Base-by-base conservation (phyloP, 2,797 vertebrate species). In the Scyliorhinus canicula region DNA sequence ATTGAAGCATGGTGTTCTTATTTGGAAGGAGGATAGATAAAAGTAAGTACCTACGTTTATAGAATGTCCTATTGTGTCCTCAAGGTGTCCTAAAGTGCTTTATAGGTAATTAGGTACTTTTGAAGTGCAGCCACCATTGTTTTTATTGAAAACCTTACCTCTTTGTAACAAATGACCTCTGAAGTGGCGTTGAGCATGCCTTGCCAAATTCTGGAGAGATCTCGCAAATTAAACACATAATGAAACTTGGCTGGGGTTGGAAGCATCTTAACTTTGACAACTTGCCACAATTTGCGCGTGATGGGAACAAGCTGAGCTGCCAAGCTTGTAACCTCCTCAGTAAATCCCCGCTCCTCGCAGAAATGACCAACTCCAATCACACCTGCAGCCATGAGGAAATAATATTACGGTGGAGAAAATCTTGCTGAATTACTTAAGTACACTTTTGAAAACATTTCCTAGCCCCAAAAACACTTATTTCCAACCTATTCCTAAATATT, bases 171-270 rank as follows among this genome's bases (percentile, higher is more conserved):
- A 95, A 99, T 96, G 95, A 99, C 98, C 95, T 99, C 98, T 0
- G 98, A 96, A 0, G 95, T 98, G 55, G 97, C 94, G 0, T 97
- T 98, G 95, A 99, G 97, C 98, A 99, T 99, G 95, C 99, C 99
- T 96, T 99, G 99, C 99, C 99, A 99, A 95, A 99, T 97, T 95
- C 98, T 98, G 0, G 99, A 99, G 95, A 99, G 98, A 96, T 99
- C 99, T 95, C 99, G 97, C 95, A 99, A 98, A 96, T 99, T 99
- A 96, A 99, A 99, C 95, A 99, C 97, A 69, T 99, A 99, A 97
- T 99, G 99, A 96, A 99, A 99, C 95, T 99, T 99, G 95, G 98
- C 98, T 1, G 99, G 99, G 0, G 98, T 99, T 2, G 99, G 99
- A 77, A 99, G 97, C 99, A 99, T 99, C 96, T 99, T 99, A 60